Percentiles rank a stretch among this genome's conserved stretches.
phyloP scores from a whole-genome alignment of 2,797 vertebrate genomes.

The Acipenser oxyrinchus region DNA sequence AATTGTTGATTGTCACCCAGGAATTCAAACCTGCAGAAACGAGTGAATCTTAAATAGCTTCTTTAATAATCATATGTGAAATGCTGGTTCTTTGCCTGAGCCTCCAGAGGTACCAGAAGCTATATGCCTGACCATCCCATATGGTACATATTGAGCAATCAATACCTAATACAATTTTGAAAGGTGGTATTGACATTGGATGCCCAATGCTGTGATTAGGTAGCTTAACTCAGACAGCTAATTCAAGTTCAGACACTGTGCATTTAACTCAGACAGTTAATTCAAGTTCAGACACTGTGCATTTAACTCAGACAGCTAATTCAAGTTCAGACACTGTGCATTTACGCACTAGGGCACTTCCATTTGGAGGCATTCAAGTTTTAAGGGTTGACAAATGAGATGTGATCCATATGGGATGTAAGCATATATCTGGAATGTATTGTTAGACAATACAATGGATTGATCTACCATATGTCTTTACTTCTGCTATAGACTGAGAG shows the following conservation, averaged over 20 bases:
- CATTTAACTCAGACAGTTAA: slow-evolving; percentile 29
- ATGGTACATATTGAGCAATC: slow-evolving; percentile 30
- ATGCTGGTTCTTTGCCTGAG: too few relatives aligned
- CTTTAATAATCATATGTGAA: too few relatives aligned
- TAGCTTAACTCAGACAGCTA: slow-evolving; percentile 30
- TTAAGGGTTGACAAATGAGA: slow-evolving; percentile 7
- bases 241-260: slow-evolving; percentile 26
- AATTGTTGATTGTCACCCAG: too few relatives aligned
- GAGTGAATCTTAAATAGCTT: too few relatives aligned
- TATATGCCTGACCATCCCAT: slow-evolving; percentile 14
- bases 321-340: slow-evolving; percentile 20
- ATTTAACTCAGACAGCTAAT: slow-evolving; percentile 32
- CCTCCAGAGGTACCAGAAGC: background rate
- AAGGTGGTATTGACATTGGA: slow-evolving; percentile 41
- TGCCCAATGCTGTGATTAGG: slow-evolving; percentile 37
- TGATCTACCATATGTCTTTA: slow-evolving; percentile 9
- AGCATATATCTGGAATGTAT: slow-evolving; percentile 21
- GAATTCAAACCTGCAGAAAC: too few relatives aligned
- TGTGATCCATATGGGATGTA: slow-evolving; percentile 10
- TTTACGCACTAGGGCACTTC: too few relatives aligned
- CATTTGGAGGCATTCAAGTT: background rate
- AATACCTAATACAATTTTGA: slow-evolving; percentile 40
- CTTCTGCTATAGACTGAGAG: background rate
- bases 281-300: slow-evolving; percentile 23
- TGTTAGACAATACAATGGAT: slow-evolving; percentile 14